Evolutionary conservation across 2,797 vertebrate genomes (phyloP), one percentile per base, ranked within the genome.

Genomic region (Takifugu ocellatus): DNA sequence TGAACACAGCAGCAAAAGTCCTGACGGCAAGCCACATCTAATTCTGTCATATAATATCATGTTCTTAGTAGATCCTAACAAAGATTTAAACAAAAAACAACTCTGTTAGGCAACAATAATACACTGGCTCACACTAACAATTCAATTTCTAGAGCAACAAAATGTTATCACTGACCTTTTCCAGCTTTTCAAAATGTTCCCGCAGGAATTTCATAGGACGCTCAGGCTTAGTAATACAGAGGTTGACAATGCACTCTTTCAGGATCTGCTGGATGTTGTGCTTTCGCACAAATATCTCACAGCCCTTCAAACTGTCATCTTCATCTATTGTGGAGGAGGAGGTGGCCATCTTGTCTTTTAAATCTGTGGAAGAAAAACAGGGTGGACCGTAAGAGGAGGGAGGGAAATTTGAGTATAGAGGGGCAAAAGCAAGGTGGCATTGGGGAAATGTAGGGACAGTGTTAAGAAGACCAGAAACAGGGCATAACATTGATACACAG

Each of bases 101-200:
- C 9, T 1, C 7, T 10, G 8, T 33, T 33, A 33, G 9, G 9
- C 11, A 9, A 2, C 33, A 33, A 33, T 33, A 33, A 33, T 33
- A 33, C 8, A 33, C 8, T 33, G 33, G 11, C 33, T 33, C 11
- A 33, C 2, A 33, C 0, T 10, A 33, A 33, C 33, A 33, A 33
- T 33, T 21, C 33, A 2, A 33, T 33, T 33, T 33, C 68, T 7
- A 57, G 57, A 17, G 56, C 25, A 59, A 62, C 25, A 49, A 11
- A 69, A 68, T 46, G 56, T 31, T 61, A 48, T 60, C 62, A 91
- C 94, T 86, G 74, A 99, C 96, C 96, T 98, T 96, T 87, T 99
- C 97, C 91, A 98, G 89, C 84, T 95, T 95, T 85, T 98, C 95
- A 67, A 98, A 99, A 89, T 98, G 94, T 69, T 98, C 96, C 75